Evolutionary conservation across 92 coral and sea anemone genomes (phyloP).

Genomic region (Zoanthus sansibaricus): DNA sequence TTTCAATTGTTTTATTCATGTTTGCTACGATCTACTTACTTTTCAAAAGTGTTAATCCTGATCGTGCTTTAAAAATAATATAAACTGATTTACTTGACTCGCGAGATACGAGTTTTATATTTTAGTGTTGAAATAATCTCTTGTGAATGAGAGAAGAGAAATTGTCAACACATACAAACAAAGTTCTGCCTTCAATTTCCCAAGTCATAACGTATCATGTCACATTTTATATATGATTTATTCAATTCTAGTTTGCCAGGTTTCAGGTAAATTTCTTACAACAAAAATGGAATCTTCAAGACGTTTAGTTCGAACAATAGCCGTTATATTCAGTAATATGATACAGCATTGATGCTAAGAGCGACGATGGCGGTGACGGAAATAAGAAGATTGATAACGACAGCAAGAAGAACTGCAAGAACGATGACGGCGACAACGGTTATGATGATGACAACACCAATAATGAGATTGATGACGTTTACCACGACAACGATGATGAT

Average conservation of each 20-base stretch:
- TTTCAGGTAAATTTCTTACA: no score
- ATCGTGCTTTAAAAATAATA: background rate
- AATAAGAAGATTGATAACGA: background rate
- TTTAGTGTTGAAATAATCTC: background rate
- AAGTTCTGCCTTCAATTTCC: no score
- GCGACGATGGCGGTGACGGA: background rate
- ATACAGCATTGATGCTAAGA: background rate
- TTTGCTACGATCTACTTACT: no score
- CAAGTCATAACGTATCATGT: no score
- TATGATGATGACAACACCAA: background rate
- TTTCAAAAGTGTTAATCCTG: background rate
- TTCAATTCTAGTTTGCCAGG: no score
- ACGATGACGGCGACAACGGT: background rate
- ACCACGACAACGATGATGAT: background rate
- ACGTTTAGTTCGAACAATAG: background rate
- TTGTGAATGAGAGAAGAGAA: background rate
- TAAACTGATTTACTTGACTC: background rate
- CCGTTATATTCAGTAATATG: background rate
- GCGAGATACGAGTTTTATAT: background rate
- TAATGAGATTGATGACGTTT: no score
- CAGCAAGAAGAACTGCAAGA: no score
- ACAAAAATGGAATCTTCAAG: background rate
- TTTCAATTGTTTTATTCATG: no score
- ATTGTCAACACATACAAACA: background rate
- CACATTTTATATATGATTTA: no score